Conservation (phyloP, 2,113 vertebrate genomes). For the Clarias magur region DNA sequence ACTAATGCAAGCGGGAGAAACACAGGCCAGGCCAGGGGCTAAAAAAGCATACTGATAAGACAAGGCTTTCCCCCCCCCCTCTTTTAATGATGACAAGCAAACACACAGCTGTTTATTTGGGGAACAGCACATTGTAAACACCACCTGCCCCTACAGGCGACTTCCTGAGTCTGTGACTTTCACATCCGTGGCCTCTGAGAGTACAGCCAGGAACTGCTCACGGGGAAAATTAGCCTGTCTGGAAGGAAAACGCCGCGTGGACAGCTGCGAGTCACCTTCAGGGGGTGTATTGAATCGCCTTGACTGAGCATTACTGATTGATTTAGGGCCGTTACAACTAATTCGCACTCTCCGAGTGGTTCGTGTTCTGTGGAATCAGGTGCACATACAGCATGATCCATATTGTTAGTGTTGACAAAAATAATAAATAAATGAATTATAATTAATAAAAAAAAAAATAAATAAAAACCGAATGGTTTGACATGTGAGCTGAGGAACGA, state of each 20-base stretch:
- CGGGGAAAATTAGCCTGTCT: not conserved
- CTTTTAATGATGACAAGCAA: not conserved
- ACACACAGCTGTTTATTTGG: constrained; percentile 53
- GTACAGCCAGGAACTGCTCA: constrained; percentile 5
- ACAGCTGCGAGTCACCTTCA: constrained; percentile 9
- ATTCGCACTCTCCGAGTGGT: too few relatives aligned
- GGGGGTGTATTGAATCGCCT: not conserved
- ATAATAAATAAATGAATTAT: too few relatives aligned
- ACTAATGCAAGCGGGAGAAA: constrained; percentile 12
- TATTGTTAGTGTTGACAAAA: too few relatives aligned
- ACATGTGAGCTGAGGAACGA: not conserved
- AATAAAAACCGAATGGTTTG: not conserved
- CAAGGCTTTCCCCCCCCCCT: not conserved
- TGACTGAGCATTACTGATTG: not conserved
- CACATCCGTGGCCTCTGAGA: not conserved
- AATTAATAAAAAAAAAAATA: too few relatives aligned
- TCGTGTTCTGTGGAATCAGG: too few relatives aligned
- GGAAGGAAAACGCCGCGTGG: not conserved
- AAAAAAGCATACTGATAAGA: constrained; percentile 35
- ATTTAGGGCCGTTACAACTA: not conserved
- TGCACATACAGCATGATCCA: not conserved
- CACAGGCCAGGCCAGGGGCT: constrained; percentile 3
- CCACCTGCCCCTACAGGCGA: constrained; percentile 52
- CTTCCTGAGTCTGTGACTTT: constrained; percentile 25
- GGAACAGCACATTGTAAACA: constrained; percentile 51